A percentile compares a stretch with the other conserved stretches of the same genome.
These are phyloP conservation scores for Squalus acanthias DNA, from an alignment of 2,797 vertebrate genomes.

Conservation along the genomic window DNA sequence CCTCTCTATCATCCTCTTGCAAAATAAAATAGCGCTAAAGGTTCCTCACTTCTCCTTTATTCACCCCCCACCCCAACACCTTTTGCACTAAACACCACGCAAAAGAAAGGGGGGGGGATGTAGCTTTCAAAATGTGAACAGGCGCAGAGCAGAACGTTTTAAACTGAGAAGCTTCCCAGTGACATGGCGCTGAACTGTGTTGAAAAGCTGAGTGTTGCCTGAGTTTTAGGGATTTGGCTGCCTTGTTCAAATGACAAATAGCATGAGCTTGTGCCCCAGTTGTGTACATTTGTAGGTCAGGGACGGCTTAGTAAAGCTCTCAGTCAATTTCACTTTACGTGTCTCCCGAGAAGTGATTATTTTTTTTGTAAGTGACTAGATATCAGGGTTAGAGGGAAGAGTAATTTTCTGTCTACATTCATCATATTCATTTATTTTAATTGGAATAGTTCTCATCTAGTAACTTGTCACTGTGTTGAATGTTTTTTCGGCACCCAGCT, in stretches of 20 bases:
- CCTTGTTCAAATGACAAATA: neutral
- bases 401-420: neutral
- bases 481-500: neutral
- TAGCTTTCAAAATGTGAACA: neutral
- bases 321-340: neutral
- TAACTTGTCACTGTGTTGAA: neutral
- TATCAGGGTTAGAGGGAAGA: neutral
- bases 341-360: neutral
- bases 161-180: constrained; percentile 1
- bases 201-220: neutral
- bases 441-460: neutral
- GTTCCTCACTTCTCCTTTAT: neutral
- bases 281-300: constrained; percentile 8
- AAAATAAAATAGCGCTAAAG: constrained; percentile 26
- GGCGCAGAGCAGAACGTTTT: neutral
- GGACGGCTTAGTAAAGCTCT: neutral
- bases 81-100: neutral
- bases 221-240: neutral
- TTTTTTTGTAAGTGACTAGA: neutral
- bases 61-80: neutral
- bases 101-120: neutral
- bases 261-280: neutral
- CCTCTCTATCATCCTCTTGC: constrained; percentile 39
- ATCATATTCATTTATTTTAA: neutral
- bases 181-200: neutral